These are phyloP conservation scores for Turritopsis rubra DNA, from an alignment of 30 jellyfish, hydroid and myxozoan genomes.

Conservation along the genomic window DNA sequence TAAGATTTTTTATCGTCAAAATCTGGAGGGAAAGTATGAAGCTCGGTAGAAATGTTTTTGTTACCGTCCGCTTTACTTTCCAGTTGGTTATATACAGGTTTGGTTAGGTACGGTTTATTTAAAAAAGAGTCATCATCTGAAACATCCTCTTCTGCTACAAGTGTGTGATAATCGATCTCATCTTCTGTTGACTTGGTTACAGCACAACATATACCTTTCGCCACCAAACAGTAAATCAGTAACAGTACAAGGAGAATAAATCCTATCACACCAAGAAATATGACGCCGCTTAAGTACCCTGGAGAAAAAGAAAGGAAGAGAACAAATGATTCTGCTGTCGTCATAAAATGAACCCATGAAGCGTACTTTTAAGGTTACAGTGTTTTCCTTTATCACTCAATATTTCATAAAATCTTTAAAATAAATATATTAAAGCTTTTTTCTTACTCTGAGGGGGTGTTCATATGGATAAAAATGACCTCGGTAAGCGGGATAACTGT, in stretches of 20 bases:
- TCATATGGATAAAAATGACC: too few species aligned
- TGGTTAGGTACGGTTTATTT: constrained; percentile 5
- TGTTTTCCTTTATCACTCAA: too few species aligned
- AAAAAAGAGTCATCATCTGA: constrained; percentile 11
- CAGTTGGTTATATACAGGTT: not conserved
- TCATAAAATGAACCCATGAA: too few species aligned
- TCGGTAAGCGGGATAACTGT: too few species aligned
- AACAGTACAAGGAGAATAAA: constrained; percentile 43
- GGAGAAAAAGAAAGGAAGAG: not conserved
- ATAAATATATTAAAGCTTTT: too few species aligned
- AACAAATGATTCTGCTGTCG: not conserved
- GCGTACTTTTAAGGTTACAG: too few species aligned
- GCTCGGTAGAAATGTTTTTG: too few species aligned
- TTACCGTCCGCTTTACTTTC: not conserved
- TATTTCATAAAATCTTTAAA: too few species aligned
- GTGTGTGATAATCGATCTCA: constrained; percentile 46
- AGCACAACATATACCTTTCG: constrained; percentile 42
- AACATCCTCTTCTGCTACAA: constrained; percentile 33
- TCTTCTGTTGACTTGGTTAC: constrained; percentile 24
- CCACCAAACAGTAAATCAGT: constrained; percentile 43
- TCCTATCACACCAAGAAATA: constrained; percentile 54
- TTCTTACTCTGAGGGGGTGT: too few species aligned
- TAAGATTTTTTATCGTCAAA: not conserved
- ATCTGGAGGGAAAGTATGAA: not conserved
- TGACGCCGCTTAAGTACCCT: constrained; percentile 62